phyloP scores from a whole-genome alignment of 37 sponge, comb jelly and placozoan genomes.

The Geodia barretti region DNA sequence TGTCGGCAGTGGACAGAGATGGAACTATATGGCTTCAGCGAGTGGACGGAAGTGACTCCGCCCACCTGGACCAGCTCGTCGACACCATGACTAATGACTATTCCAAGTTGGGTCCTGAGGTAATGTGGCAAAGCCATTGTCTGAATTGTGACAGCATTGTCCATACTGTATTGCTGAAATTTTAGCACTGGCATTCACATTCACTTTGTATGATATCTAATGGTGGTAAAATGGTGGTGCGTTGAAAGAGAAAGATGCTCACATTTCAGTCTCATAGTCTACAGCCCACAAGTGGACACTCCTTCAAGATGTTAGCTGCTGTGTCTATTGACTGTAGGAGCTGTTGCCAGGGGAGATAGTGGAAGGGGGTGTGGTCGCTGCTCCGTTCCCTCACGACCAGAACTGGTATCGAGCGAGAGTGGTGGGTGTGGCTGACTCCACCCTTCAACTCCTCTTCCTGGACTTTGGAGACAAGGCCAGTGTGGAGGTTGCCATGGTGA shows the following conservation, averaged over 20 bases:
- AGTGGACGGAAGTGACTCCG: slow-evolving; percentile 5
- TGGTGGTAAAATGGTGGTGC: too few relatives aligned
- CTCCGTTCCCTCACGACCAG: slow-evolving; percentile 17
- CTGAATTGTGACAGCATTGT: too few relatives aligned
- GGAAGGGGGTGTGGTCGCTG: not conserved
- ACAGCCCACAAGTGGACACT: too few relatives aligned
- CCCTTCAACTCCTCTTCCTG: slow-evolving; percentile 19
- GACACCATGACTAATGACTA: slow-evolving; percentile 34
- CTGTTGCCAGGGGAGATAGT: not conserved
- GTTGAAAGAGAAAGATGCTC: too few relatives aligned
- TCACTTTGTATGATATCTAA: too few relatives aligned
- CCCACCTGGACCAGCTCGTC: slow-evolving; percentile 13
- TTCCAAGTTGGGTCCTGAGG: not conserved
- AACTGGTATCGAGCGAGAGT: slow-evolving; percentile 47
- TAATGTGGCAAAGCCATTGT: not conserved
- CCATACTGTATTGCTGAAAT: too few relatives aligned
- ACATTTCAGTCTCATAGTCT: too few relatives aligned
- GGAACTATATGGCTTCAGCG: slow-evolving; percentile 47
- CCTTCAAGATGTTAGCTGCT: not conserved
- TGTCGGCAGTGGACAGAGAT: slow-evolving; percentile 16
- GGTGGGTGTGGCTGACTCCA: not conserved
- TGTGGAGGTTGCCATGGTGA: slow-evolving; percentile 3
- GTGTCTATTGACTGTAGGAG: not conserved
- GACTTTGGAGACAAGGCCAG: slow-evolving; percentile 51
- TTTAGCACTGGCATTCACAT: too few relatives aligned